A percentile compares a stretch with the other conserved stretches of the same genome.
Conservation (phyloP, 2,797 vertebrate genomes). For the Intellagama lesueurii region DNA sequence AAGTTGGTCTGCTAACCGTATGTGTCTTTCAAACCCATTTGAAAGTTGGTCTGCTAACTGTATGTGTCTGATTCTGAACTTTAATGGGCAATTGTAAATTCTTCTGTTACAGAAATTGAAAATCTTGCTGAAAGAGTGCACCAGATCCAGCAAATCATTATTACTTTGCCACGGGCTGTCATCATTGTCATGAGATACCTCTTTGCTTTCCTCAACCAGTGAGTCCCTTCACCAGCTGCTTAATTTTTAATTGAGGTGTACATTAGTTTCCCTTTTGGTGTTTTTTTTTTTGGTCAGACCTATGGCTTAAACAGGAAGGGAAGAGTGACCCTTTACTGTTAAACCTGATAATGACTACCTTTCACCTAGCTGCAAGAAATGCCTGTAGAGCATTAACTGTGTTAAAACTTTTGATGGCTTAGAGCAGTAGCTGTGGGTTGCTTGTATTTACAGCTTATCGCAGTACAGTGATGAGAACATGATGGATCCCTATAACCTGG, state of each 20-base stretch:
- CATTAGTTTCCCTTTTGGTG: background rate
- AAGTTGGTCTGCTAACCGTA: background rate
- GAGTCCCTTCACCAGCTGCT: constrained; percentile 71
- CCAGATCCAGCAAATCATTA: constrained; percentile 92
- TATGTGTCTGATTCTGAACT: background rate
- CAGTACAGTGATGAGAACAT: constrained; percentile 99
- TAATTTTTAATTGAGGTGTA: background rate
- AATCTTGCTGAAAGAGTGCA: constrained; percentile 90
- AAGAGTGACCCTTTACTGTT: background rate
- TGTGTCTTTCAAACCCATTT: background rate
- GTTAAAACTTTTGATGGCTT: rapidly evolving
- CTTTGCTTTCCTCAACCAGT: constrained; percentile 99
- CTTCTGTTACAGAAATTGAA: constrained; percentile 88
- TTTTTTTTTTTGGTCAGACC: background rate
- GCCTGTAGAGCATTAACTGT: background rate
- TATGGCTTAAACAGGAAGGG: background rate
- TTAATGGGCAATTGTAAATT: constrained; percentile 11
- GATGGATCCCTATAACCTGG: constrained; percentile 99
- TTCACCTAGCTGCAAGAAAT: rapidly evolving
- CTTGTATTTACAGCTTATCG: constrained; percentile 86
- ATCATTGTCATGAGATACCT: constrained; percentile 98
- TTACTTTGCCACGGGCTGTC: constrained; percentile 90
- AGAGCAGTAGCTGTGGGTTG: background rate
- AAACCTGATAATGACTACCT: rapidly evolving
- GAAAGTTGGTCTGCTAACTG: background rate